Conservation (phyloP, 2,797 vertebrate genomes). For the Brotula barbata region DNA sequence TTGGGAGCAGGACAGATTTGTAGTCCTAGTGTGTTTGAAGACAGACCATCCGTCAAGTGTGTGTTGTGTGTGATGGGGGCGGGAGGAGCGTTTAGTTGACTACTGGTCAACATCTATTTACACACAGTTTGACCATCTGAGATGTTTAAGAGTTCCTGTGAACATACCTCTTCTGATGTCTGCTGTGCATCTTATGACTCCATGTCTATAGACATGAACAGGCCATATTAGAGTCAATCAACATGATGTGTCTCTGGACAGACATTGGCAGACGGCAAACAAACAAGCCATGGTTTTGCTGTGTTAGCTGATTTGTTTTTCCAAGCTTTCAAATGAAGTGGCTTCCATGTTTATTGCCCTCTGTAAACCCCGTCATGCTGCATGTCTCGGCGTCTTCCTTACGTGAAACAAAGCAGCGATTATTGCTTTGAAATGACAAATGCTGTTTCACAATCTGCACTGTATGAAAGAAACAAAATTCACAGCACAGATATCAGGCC, state of each 20-base stretch:
- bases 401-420: conserved; percentile 40
- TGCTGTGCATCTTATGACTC: conserved; percentile 52
- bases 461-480: neutral
- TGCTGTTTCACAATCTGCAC: conserved; percentile 9
- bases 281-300: conserved; percentile 20
- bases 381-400: conserved; percentile 20
- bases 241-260: conserved; percentile 24
- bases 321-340: conserved; percentile 46
- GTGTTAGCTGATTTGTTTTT: conserved; percentile 40
- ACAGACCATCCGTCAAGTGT: conserved; percentile 71
- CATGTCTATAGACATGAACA: conserved; percentile 30
- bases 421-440: conserved; percentile 51
- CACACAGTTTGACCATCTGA: conserved; percentile 62
- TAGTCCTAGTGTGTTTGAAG: conserved; percentile 68
- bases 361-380: conserved; percentile 35
- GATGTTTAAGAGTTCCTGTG: conserved; percentile 50
- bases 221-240: conserved; percentile 49
- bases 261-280: conserved; percentile 40
- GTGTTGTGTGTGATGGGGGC: conserved; percentile 30
- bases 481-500: conserved; percentile 19
- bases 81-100: conserved; percentile 37
- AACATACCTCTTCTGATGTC: conserved; percentile 57
- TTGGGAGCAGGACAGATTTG: conserved; percentile 73
- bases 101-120: conserved; percentile 70
- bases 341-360: conserved; percentile 49